These are phyloP conservation scores for Marisa cornuarietis DNA, from an alignment of 1,140 invertebrate genomes.

Conservation along the genomic window DNA sequence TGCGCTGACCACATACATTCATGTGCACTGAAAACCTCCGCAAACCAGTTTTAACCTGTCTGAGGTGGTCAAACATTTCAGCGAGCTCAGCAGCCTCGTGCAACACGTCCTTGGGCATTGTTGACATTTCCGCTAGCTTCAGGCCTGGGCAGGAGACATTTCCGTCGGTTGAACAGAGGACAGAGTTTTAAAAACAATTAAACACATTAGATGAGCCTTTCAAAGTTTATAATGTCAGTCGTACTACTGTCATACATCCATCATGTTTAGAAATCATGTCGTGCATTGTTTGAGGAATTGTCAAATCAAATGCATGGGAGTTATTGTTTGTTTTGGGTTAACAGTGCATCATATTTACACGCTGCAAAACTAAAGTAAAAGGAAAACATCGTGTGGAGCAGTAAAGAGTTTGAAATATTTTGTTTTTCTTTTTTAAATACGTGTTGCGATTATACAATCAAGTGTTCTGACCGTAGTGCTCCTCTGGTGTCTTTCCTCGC, in stretches of 20 bases:
- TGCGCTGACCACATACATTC: not conserved
- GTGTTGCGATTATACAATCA: too few relatives aligned
- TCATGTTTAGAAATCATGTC: not conserved
- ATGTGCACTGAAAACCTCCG: not conserved
- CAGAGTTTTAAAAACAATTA: too few relatives aligned
- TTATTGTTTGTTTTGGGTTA: too few relatives aligned
- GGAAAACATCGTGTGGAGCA: not conserved
- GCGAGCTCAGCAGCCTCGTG: conserved; percentile 51
- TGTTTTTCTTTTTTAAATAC: too few relatives aligned
- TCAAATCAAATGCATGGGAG: not conserved
- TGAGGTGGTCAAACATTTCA: conserved; percentile 41
- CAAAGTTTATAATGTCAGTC: too few relatives aligned
- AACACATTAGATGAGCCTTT: too few relatives aligned
- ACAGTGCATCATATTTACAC: not conserved
- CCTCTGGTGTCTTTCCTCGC: conserved; percentile 58
- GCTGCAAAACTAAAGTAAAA: too few relatives aligned
- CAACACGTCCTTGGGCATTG: conserved; percentile 52
- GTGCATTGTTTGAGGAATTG: not conserved
- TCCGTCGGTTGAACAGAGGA: too few relatives aligned
- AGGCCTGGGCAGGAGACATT: conserved; percentile 41
- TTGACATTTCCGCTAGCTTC: conserved; percentile 58
- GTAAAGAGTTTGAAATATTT: not conserved
- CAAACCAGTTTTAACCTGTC: conserved; percentile 40
- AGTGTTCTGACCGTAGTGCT: conserved; percentile 56
- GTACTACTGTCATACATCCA: too few relatives aligned